Evolutionary conservation across 1,140 invertebrate species (phyloP).

Genomic region (Meloidogyne exigua): DNA sequence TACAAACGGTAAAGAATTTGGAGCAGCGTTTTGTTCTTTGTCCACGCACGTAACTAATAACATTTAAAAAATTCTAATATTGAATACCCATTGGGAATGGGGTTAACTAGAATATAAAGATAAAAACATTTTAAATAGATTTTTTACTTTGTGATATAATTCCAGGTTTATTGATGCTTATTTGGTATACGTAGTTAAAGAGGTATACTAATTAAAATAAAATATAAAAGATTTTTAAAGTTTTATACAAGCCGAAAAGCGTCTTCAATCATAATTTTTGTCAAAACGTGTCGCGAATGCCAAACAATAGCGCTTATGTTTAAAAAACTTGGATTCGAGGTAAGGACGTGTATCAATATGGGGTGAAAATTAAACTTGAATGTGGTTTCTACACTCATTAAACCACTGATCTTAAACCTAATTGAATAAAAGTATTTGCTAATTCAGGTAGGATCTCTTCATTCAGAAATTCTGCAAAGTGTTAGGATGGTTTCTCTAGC

Average conservation of each 20-base stretch:
- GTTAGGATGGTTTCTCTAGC: slow-evolving; percentile 30
- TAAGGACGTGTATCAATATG: slow-evolving; percentile 1
- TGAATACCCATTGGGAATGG: too few species aligned
- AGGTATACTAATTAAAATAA: slow-evolving; percentile 11
- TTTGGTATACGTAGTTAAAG: slow-evolving; percentile 80
- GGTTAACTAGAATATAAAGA: too few species aligned
- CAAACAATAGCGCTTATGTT: slow-evolving; percentile 62
- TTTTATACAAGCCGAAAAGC: slow-evolving; percentile 30
- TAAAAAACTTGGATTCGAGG: slow-evolving; percentile 54
- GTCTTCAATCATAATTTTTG: slow-evolving; percentile 56
- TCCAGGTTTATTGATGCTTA: slow-evolving; percentile 86
- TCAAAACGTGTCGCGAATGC: slow-evolving; percentile 61
- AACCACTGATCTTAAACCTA: too few species aligned
- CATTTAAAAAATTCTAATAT: too few species aligned
- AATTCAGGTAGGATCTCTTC: slow-evolving; percentile 52
- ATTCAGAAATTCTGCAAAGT: slow-evolving; percentile 53
- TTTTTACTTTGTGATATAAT: neutral
- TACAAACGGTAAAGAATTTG: slow-evolving; percentile 66
- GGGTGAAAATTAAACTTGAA: too few species aligned
- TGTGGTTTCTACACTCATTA: too few species aligned
- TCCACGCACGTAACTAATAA: slow-evolving; percentile 70
- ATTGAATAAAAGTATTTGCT: neutral
- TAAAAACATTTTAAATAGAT: neutral
- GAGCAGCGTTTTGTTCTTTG: slow-evolving; percentile 62
- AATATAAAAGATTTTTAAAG: too few species aligned